These are phyloP conservation scores for Eulemur rubriventer DNA, from an alignment of 2,797 vertebrate species.

Conservation along the genomic window DNA sequence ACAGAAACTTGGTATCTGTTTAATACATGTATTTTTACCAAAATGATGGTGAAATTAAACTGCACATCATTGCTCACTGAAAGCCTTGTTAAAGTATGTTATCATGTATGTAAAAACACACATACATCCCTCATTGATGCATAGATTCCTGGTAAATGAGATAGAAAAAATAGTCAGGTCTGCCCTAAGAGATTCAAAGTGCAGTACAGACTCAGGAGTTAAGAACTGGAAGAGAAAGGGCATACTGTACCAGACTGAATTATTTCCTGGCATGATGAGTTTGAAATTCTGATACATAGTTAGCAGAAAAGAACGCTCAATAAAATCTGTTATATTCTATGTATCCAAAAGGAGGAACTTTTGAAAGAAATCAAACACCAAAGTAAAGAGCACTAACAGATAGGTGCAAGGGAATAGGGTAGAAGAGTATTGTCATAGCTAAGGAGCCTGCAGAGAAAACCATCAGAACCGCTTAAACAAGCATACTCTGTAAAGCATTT, in stretches of 20 bases:
- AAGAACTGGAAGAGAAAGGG: neutral
- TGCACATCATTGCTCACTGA: neutral
- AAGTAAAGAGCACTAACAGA: neutral
- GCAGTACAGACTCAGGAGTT: neutral
- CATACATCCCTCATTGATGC: neutral
- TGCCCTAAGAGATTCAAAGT: neutral
- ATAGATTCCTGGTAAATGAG: neutral
- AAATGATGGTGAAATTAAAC: slow-evolving; percentile 14
- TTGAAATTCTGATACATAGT: neutral
- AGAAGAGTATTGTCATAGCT: neutral
- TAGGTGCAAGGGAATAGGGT: neutral
- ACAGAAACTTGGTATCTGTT: slow-evolving; percentile 37
- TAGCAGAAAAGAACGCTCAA: neutral
- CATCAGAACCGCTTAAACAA: neutral
- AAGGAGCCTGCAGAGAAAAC: neutral
- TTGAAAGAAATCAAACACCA: slow-evolving; percentile 5
- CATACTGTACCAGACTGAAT: neutral
- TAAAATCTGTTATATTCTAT: neutral
- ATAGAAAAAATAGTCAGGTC: neutral
- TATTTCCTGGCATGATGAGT: neutral
- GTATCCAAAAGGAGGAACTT: neutral
- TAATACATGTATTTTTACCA: slow-evolving; percentile 52
- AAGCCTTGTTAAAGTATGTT: neutral
- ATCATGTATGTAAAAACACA: neutral
- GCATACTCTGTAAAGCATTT: neutral